phyloP scores from a whole-genome alignment of 1,140 invertebrate species.

The Eueides isabella region DNA sequence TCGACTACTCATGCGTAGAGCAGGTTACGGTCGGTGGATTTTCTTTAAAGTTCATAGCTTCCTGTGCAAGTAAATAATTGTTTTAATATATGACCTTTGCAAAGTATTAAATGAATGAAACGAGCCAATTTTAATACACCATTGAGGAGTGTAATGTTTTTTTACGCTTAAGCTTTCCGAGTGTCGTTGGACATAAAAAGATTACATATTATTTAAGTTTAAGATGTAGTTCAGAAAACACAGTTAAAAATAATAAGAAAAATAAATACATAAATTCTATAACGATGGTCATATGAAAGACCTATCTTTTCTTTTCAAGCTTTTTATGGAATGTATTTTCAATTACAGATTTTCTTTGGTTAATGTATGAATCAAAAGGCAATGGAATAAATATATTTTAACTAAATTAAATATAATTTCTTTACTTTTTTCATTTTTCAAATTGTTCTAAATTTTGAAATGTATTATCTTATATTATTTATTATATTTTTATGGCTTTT shows the following conservation, averaged over 20 bases:
- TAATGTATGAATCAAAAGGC: too few relatives aligned
- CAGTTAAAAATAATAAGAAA: background rate
- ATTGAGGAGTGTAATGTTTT: constrained; percentile 14
- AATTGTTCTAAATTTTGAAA: too few relatives aligned
- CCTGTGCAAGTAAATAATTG: constrained; percentile 45
- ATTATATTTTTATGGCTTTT: too few relatives aligned
- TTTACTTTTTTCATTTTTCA: too few relatives aligned
- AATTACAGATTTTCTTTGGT: too few relatives aligned
- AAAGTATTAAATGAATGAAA: constrained; percentile 22
- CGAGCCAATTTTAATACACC: constrained; percentile 4
- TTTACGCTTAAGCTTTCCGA: background rate
- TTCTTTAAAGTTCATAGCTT: constrained; percentile 64
- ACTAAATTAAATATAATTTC: too few relatives aligned
- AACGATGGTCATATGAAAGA: background rate
- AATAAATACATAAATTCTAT: background rate
- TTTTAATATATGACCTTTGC: constrained; percentile 52
- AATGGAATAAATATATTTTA: too few relatives aligned
- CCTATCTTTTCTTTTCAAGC: too few relatives aligned
- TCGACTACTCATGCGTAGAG: constrained; percentile 54
- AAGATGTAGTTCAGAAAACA: background rate
- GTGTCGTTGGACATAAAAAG: background rate
- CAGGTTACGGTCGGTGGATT: constrained; percentile 53
- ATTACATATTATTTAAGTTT: background rate
- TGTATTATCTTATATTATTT: too few relatives aligned
- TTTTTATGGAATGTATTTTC: too few relatives aligned